phyloP scores from a whole-genome alignment of 1,140 invertebrate genomes.

The Drepana arcuata region DNA sequence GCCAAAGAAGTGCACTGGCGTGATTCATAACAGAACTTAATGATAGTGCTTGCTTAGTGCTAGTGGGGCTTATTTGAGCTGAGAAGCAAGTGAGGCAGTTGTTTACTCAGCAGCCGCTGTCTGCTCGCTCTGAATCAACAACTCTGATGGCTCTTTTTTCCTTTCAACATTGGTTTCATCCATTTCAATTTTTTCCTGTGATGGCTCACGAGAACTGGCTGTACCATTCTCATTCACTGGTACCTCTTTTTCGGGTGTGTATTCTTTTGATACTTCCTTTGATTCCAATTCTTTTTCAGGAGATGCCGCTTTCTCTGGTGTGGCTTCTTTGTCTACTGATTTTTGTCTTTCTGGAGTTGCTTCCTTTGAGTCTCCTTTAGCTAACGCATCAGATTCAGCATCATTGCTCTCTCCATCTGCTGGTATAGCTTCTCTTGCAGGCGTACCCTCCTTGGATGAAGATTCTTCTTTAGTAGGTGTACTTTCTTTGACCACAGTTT shows the following conservation, averaged over 20 bases:
- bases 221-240: conserved; percentile 47
- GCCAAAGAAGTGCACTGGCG: conserved; percentile 54
- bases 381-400: too few relatives aligned
- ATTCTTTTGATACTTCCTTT: conserved; percentile 34
- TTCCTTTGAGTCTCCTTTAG: conserved; percentile 21
- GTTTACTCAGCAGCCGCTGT: conserved; percentile 48
- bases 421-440: conserved; percentile 8
- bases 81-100: conserved; percentile 39
- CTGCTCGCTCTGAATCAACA: conserved; percentile 60
- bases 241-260: conserved; percentile 31
- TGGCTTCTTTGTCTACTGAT: conserved; percentile 32
- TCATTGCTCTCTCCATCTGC: neutral
- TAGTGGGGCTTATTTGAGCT: conserved; percentile 62
- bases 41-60: conserved; percentile 60
- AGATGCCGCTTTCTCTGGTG: conserved; percentile 9
- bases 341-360: conserved; percentile 35
- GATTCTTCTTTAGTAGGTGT: conserved; percentile 17
- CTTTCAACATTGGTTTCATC: conserved; percentile 22
- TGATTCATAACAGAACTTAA: conserved; percentile 59
- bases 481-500: conserved; percentile 13
- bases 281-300: conserved; percentile 26
- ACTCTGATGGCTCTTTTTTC: conserved; percentile 51
- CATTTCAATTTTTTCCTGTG: conserved; percentile 40
- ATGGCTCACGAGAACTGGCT: conserved; percentile 49
- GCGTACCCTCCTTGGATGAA: conserved; percentile 9